phyloP scores from a whole-genome alignment of 2,113 vertebrate genomes.

The Malurus cyaneus region DNA sequence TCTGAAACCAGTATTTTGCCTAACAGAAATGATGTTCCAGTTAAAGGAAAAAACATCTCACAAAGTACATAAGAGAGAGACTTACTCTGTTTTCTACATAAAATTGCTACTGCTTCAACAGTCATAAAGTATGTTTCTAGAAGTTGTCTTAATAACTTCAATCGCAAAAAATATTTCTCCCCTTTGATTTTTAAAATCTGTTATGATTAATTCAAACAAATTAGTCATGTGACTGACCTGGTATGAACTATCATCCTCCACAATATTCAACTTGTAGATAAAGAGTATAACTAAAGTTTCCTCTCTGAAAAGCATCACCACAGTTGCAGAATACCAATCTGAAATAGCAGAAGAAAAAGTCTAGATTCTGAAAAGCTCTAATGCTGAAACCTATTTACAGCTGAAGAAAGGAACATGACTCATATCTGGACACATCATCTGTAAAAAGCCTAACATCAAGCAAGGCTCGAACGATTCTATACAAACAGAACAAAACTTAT shows the following conservation, averaged over 20 bases:
- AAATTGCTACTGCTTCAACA: neutral
- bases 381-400: neutral
- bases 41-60: neutral
- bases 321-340: neutral
- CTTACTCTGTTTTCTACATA: neutral
- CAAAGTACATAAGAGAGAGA: neutral
- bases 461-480: neutral
- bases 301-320: neutral
- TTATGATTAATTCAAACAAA: neutral
- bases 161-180: neutral
- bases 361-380: neutral
- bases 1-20: neutral
- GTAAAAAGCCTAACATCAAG: neutral
- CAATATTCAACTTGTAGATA: neutral
- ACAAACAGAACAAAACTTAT: neutral
- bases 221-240: neutral
- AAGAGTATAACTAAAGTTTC: neutral
- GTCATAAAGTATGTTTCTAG: neutral
- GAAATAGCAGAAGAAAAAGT: neutral
- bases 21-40: neutral
- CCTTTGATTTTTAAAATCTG: neutral
- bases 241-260: neutral
- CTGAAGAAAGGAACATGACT: neutral
- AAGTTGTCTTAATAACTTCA: neutral
- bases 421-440: neutral